Evolutionary conservation across 2,888 invertebrate species (phyloP).

Genomic region (Parelbella ahira): DNA sequence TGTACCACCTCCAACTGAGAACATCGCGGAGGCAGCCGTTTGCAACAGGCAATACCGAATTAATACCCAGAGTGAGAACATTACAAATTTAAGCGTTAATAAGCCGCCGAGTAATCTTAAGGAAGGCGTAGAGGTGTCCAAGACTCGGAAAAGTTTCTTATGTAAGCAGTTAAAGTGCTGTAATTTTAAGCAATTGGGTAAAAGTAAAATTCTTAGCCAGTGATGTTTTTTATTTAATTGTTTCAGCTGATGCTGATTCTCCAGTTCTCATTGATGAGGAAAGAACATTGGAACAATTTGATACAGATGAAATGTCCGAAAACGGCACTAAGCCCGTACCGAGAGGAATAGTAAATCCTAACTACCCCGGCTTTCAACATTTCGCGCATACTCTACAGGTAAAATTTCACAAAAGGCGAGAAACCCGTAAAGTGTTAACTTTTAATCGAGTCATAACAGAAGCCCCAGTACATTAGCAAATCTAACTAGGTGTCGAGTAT

Average conservation of each 20-base stretch:
- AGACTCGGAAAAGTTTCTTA: constrained; percentile 3
- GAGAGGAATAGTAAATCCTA: constrained; percentile 89
- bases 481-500: constrained; percentile 31
- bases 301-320: constrained; percentile 76
- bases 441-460: constrained; percentile 41
- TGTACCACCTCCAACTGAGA: constrained; percentile 33
- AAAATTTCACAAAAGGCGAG: constrained; percentile 37
- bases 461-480: constrained; percentile 49
- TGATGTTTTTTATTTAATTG: not conserved
- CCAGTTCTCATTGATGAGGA: constrained; percentile 75
- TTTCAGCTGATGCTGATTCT: constrained; percentile 37
- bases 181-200: not conserved
- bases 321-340: constrained; percentile 67
- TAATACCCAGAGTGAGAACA: constrained; percentile 38
- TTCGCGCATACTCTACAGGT: constrained; percentile 86
- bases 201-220: no score
- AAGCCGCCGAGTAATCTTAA: constrained; percentile 11
- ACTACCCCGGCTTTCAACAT: constrained; percentile 92
- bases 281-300: constrained; percentile 78
- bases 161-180: constrained; percentile 5
- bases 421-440: constrained; percentile 42
- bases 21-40: constrained; percentile 44
- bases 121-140: constrained; percentile 14
- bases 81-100: constrained; percentile 7
- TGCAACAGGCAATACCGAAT: constrained; percentile 65